Percentiles rank a stretch among this genome's conserved stretches.
These are phyloP conservation scores for Deladenus siricidicola DNA, from an alignment of 2,888 invertebrate genomes.

Conservation along the genomic window DNA sequence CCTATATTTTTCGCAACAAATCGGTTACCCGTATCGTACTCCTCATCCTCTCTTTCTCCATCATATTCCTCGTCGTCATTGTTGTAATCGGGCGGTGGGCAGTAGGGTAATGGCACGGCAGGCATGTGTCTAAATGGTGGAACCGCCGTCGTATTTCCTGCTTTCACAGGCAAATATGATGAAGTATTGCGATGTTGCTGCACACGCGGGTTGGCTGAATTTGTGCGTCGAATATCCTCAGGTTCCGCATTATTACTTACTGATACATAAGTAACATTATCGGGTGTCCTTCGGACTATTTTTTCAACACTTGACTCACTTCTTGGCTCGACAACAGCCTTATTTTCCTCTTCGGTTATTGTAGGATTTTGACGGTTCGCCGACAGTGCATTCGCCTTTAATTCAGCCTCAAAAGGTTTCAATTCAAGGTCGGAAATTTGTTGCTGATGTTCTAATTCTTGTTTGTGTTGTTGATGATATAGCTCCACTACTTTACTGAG, in stretches of 20 bases:
- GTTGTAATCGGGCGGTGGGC: constrained; percentile 13
- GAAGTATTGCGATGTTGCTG: background rate
- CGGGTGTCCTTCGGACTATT: constrained; percentile 27
- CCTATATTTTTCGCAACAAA: background rate
- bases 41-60: too few species aligned
- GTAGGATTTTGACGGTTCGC: background rate
- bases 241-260: constrained; percentile 30
- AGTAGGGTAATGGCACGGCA: constrained; percentile 4
- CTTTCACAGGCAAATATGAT: too few species aligned
- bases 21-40: background rate
- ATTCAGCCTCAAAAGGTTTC: background rate
- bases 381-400: background rate
- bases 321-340: background rate
- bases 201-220: background rate
- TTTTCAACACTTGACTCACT: background rate
- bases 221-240: background rate
- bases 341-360: too few species aligned
- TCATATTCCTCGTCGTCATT: constrained; percentile 10
- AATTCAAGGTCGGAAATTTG: background rate
- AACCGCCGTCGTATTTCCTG: too few species aligned
- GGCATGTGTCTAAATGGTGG: background rate
- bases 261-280: constrained; percentile 43
- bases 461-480: background rate
- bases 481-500: background rate
- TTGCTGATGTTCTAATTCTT: background rate